Evolutionary conservation across 2,113 vertebrate genomes (phyloP).

Genomic region (Pseudois nayaur): DNA sequence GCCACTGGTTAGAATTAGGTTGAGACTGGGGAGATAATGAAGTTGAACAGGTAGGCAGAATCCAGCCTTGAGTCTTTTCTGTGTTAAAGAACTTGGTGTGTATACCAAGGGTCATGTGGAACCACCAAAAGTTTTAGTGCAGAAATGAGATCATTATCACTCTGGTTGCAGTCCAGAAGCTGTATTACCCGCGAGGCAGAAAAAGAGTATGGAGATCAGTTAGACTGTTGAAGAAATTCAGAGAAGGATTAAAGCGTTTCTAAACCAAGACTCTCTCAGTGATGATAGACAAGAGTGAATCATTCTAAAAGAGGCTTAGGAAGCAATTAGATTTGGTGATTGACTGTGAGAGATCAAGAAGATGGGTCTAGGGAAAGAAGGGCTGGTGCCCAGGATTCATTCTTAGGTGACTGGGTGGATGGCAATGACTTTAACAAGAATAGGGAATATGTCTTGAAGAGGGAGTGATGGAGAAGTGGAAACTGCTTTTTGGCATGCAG

Average conservation of each 20-base stretch:
- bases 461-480: not conserved
- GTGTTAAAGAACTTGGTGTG: not conserved
- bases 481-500: not conserved
- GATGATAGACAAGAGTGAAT: not conserved
- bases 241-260: not conserved
- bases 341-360: not conserved
- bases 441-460: not conserved
- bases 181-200: not conserved
- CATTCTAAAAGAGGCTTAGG: not conserved
- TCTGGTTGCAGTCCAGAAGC: not conserved
- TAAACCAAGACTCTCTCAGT: not conserved
- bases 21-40: not conserved
- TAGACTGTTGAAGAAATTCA: not conserved
- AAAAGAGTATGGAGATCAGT: not conserved
- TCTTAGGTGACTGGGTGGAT: not conserved
- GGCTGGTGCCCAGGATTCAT: not conserved
- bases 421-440: not conserved
- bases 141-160: not conserved
- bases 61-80: not conserved
- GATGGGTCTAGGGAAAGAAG: not conserved
- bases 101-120: not conserved
- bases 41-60: not conserved
- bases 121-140: not conserved
- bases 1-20: not conserved
- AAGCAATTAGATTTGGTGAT: not conserved